Evolutionary conservation across 1,140 invertebrate species (phyloP).

Genomic region (Nasonia longicornis): DNA sequence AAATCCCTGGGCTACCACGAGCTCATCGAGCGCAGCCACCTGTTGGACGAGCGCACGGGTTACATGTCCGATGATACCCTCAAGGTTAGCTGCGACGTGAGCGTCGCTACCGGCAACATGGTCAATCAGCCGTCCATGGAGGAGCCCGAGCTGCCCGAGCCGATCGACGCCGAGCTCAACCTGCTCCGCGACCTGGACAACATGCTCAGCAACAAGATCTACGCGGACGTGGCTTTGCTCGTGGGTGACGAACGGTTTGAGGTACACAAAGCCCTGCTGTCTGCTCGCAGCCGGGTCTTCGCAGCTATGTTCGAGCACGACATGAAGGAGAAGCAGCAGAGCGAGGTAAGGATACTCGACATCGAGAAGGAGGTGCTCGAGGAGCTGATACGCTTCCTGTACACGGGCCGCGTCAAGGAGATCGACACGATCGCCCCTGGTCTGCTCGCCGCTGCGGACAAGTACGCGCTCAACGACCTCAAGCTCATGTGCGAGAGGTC

Average conservation of each 20-base stretch:
- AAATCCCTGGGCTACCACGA: conserved; percentile 10
- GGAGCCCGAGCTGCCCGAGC: neutral
- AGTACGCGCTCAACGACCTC: neutral
- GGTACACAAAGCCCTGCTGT: neutral
- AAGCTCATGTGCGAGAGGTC: neutral
- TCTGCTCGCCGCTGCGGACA: conserved; percentile 1
- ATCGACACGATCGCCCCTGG: neutral
- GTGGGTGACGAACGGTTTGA: neutral
- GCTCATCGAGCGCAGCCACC: neutral
- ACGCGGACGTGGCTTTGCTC: neutral
- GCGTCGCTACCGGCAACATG: neutral
- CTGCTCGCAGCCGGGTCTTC: conserved; percentile 11
- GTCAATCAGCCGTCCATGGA: too few relatives aligned
- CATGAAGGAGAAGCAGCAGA: neutral
- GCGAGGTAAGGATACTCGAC: neutral
- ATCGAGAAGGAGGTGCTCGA: neutral
- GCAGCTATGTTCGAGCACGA: conserved; percentile 19
- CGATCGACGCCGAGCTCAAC: neutral
- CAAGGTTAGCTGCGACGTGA: neutral
- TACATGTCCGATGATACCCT: neutral
- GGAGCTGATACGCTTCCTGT: neutral
- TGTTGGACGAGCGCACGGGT: neutral
- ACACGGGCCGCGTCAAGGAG: neutral
- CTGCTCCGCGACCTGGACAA: neutral
- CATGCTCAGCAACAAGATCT: neutral